Evolutionary conservation across 1,140 invertebrate species (phyloP).

Genomic region (Hetaerina americana): DNA sequence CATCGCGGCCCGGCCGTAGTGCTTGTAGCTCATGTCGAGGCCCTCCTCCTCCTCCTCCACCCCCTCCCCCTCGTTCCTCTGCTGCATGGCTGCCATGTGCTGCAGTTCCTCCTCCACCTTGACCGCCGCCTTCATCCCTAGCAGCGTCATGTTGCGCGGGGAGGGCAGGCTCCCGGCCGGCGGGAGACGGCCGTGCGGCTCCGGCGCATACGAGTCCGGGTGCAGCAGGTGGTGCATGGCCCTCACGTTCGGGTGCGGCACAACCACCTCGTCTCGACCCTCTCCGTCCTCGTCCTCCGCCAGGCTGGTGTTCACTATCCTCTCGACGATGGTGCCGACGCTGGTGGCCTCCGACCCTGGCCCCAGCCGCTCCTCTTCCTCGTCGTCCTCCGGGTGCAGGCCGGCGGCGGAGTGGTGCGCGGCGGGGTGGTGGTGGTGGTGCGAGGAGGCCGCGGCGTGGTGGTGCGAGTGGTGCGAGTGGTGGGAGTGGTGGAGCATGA

Average conservation of each 20-base stretch:
- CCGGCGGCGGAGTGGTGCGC: background rate
- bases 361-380: background rate
- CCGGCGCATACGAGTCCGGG: background rate
- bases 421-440: constrained; percentile 5
- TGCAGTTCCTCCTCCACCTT: constrained; percentile 5
- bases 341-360: background rate
- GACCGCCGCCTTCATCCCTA: background rate
- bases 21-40: constrained; percentile 21
- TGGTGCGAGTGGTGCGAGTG: constrained; percentile 3
- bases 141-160: background rate
- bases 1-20: background rate
- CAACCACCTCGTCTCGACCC: background rate
- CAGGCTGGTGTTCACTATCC: background rate
- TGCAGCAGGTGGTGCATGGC: background rate
- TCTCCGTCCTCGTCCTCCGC: background rate
- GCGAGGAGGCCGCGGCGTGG: background rate
- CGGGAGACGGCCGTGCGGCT: background rate
- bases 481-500: constrained; percentile 1
- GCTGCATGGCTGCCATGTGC: constrained; percentile 4
- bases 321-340: background rate
- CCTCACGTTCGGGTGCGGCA: background rate
- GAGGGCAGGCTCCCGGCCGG: background rate
- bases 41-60: constrained; percentile 8
- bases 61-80: background rate
- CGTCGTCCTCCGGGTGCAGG: background rate